phyloP scores from a whole-genome alignment of 2,113 vertebrate species.

The Brachirus orientalis region DNA sequence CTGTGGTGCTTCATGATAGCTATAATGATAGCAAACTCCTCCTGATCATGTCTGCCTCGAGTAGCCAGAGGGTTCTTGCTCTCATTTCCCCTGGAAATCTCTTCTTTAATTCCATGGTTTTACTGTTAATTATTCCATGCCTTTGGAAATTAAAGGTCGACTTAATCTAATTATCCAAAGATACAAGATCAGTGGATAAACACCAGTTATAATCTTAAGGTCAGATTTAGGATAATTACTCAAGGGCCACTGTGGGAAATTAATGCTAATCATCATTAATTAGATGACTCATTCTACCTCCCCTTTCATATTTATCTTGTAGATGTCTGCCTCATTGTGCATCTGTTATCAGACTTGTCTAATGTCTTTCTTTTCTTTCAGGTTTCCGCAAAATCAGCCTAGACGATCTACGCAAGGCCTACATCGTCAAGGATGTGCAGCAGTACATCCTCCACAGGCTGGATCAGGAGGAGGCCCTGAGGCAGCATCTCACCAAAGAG shows the following conservation, averaged over 20 bases:
- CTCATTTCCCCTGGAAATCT: constrained; percentile 39
- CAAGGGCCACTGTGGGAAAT: constrained; percentile 2
- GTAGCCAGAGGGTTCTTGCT: constrained; percentile 33
- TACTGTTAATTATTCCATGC: constrained; percentile 45
- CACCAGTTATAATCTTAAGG: constrained; percentile 39
- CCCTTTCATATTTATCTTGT: neutral
- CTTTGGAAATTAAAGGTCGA: constrained; percentile 47
- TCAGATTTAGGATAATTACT: constrained; percentile 23
- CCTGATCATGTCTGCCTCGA: constrained; percentile 37
- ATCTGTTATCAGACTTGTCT: constrained; percentile 5
- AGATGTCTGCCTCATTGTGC: neutral
- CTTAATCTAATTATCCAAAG: constrained; percentile 44
- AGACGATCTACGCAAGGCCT: constrained; percentile 96
- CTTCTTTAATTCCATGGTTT: constrained; percentile 42
- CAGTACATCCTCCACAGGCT: constrained; percentile 97
- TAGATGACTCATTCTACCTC: neutral
- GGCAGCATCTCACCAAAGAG: constrained; percentile 98
- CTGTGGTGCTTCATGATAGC: constrained; percentile 7
- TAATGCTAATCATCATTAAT: neutral
- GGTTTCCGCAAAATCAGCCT: constrained; percentile 98
- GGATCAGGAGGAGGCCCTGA: constrained; percentile 95
- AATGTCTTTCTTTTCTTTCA: constrained; percentile 60
- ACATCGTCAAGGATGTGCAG: constrained; percentile 98
- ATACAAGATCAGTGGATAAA: constrained; percentile 46
- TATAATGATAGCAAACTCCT: constrained; percentile 33